Percentiles rank a stretch among this genome's conserved stretches.
Evolutionary conservation across 2,888 invertebrate species (phyloP).

Genomic region (Aporophyla lueneburgensis): DNA sequence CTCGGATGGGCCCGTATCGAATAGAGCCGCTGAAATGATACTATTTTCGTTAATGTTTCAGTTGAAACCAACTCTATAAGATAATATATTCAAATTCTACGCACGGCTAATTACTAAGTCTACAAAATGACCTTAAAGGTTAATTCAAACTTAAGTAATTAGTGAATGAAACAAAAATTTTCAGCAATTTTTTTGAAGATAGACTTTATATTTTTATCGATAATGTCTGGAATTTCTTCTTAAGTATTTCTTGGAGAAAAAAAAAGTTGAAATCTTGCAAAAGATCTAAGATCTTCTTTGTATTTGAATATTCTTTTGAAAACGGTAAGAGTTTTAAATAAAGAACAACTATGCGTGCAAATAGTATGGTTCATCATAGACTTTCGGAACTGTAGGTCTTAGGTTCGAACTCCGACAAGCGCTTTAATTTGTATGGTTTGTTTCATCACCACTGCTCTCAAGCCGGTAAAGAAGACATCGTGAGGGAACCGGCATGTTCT

Average conservation of each 20-base stretch:
- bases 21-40: neutral
- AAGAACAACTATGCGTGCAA: neutral
- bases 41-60: neutral
- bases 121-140: conserved; percentile 11
- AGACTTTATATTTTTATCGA: conserved; percentile 7
- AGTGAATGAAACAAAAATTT: conserved; percentile 16
- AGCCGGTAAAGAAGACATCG: too few species aligned
- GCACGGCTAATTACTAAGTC: neutral
- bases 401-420: too few species aligned
- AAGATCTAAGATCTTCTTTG: neutral
- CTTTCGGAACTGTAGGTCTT: too few species aligned
- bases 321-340: neutral
- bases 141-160: conserved; percentile 15
- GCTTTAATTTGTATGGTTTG: too few species aligned
- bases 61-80: neutral
- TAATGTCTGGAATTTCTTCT: conserved; percentile 7
- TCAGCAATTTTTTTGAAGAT: conserved; percentile 13
- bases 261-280: neutral
- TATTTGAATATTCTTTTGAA: neutral
- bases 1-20: too few species aligned
- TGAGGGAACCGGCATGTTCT: too few species aligned
- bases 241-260: neutral
- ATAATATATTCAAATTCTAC: conserved; percentile 8
- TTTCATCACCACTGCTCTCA: too few species aligned
- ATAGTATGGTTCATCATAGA: neutral